Conservation (phyloP, 2,113 vertebrate genomes). For the Meriones unguiculatus region DNA sequence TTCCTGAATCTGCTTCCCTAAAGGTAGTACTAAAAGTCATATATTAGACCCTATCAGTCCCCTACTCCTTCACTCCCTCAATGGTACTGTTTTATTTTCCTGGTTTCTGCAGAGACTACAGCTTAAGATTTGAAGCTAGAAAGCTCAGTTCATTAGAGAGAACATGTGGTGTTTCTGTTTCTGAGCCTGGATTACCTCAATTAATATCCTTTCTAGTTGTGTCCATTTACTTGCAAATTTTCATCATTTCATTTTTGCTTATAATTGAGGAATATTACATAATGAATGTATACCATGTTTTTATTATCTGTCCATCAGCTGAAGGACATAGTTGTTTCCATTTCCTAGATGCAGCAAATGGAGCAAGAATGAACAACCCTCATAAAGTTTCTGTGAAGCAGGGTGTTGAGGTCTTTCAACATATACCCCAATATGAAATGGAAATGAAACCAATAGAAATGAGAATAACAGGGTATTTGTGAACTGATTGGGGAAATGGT, state of each 20-base stretch:
- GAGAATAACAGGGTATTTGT: neutral
- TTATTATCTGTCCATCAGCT: neutral
- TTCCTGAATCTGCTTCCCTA: neutral
- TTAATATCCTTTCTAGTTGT: neutral
- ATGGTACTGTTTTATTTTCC: neutral
- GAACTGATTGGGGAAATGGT: neutral
- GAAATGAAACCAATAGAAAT: neutral
- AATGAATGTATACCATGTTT: neutral
- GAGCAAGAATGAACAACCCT: neutral
- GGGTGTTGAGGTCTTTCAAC: neutral
- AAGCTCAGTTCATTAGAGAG: neutral
- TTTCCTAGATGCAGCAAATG: neutral
- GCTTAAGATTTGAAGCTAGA: neutral
- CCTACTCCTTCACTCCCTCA: neutral
- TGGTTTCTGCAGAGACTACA: neutral
- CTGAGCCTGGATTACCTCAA: neutral
- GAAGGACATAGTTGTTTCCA: neutral
- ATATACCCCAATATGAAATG: neutral
- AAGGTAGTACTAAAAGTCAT: too few relatives aligned
- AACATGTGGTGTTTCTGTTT: neutral
- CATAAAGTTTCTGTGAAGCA: neutral
- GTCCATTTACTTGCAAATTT: neutral
- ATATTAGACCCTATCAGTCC: neutral
- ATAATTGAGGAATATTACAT: neutral
- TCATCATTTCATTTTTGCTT: neutral